Evolutionary conservation across 2,888 invertebrate species (phyloP), one percentile per base, ranked within the genome.

Genomic region (Ectemnius continuus): DNA sequence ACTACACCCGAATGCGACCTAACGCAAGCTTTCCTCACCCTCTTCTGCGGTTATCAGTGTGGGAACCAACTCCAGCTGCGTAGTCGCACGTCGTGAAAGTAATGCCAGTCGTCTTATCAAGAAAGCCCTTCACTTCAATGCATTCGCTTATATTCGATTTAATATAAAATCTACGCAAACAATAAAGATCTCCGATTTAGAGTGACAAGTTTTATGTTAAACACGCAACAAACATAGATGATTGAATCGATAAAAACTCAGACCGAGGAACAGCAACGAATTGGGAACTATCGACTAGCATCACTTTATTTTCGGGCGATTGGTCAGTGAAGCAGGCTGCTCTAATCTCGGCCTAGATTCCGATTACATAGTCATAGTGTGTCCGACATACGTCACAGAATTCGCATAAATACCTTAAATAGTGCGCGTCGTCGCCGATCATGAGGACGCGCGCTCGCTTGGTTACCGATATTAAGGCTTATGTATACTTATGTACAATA

Each of bases 401-500:
- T 67, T 73, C 67, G 77, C 81, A 73, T 81, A 73, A 79, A 75
- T 81, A 81, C 78, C 36, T 36, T 78, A 79, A 79, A 82, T 78
- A 82, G 74, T 75, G 67, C 76, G 72, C 70, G 72, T 16, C 73
- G 64, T 75, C 78, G 82, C 80, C 81, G 36, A 36, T 36, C 36
- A 11, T 36, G 36, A 36, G 8, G 36, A 36, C 8, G 36, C 67
- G 72, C 71, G 78, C 71, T 80, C 78, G 73, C 70, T 73, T 77
- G 75, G 73, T 81, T 81, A 81, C 70, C 74, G 72, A 62, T 80
- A 36, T 36, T 36, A 83, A 83, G 83, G 82, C 84, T 84, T 84
- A 76, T 81, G 62, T 85, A 83, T 84, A 81, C 67, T 72, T 85
- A 84, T 84, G 71, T 84, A 84, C 84, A 84, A 72, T 82, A 80